Evolutionary conservation across 2,797 vertebrate genomes (phyloP).

Genomic region (Poecilia gillii): DNA sequence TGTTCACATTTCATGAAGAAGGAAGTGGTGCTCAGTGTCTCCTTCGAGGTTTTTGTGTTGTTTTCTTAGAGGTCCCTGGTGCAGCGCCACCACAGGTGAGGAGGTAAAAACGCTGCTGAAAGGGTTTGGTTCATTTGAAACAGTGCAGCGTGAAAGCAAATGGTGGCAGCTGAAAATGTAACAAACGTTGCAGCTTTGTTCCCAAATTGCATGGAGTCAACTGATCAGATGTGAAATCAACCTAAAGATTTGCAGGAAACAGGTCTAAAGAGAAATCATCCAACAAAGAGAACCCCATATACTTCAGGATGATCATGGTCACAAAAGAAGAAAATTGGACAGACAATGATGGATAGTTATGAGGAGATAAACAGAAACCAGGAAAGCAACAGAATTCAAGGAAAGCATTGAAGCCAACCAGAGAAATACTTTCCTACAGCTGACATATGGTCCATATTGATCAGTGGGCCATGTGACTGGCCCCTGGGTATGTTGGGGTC

Average conservation of each 20-base stretch:
- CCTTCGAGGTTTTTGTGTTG: too few relatives aligned
- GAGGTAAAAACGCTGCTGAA: too few relatives aligned
- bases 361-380: constrained; percentile 11
- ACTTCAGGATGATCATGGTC: neutral
- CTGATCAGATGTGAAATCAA: too few relatives aligned
- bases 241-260: constrained; percentile 19
- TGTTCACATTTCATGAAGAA: too few relatives aligned
- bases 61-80: too few relatives aligned
- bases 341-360: neutral
- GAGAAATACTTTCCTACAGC: constrained; percentile 42
- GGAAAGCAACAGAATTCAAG: neutral
- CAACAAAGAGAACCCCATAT: neutral
- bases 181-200: too few relatives aligned
- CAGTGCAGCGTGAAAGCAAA: too few relatives aligned
- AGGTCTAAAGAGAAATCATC: neutral
- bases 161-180: too few relatives aligned
- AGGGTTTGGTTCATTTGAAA: too few relatives aligned
- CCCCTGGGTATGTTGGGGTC: constrained; percentile 38
- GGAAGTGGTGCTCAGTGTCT: too few relatives aligned
- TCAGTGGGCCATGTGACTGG: constrained; percentile 57
- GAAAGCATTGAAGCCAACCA: constrained; percentile 8
- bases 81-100: too few relatives aligned
- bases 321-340: constrained; percentile 4
- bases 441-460: constrained; percentile 60
- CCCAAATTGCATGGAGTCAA: too few relatives aligned